These are phyloP conservation scores for Myripristis jacobus DNA, from an alignment of 2,797 vertebrate species.

Conservation along the genomic window DNA sequence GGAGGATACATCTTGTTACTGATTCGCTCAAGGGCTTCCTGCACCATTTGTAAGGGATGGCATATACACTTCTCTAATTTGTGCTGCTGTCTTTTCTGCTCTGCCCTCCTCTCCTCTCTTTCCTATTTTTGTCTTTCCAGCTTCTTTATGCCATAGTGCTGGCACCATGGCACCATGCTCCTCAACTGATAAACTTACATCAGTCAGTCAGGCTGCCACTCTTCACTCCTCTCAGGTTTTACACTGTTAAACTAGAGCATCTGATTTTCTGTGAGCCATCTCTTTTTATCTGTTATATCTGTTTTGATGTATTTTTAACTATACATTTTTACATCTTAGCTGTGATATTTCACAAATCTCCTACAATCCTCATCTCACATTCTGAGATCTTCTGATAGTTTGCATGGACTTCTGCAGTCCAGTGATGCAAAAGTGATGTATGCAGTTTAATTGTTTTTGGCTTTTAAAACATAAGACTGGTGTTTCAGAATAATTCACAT, in stretches of 20 bases:
- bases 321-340: conserved; percentile 15
- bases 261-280: background rate
- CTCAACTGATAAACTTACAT: no score
- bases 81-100: background rate
- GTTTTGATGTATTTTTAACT: background rate
- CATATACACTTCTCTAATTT: background rate
- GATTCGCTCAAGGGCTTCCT: no score
- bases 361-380: background rate
- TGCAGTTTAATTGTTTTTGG: no score
- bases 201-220: background rate
- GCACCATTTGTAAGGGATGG: no score
- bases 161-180: no score
- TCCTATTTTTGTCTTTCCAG: background rate
- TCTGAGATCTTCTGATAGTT: background rate
- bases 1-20: no score
- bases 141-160: no score
- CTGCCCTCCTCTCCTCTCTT: background rate
- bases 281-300: background rate
- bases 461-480: no score
- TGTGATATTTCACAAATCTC: conserved; percentile 30
- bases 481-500: no score
- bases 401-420: background rate
- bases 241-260: background rate
- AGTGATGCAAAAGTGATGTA: background rate
- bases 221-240: background rate